Evolutionary conservation across 2,888 invertebrate genomes (phyloP), one percentile per base, ranked within the genome.

Genomic region (Xylota sylvarum): DNA sequence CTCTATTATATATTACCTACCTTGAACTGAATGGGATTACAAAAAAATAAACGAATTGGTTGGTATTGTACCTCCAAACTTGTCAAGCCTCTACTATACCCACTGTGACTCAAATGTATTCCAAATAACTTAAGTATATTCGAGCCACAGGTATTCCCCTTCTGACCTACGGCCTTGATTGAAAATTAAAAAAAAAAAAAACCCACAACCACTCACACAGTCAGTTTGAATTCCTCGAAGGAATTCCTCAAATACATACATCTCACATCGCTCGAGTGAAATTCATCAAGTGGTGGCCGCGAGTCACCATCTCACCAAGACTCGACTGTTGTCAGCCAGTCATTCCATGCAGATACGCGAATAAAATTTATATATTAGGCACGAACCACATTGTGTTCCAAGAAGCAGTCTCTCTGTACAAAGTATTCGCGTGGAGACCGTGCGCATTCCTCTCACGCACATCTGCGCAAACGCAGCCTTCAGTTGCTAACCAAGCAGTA

Each of bases 391-490:
- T 67, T 40, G 64, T 58, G 27, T 85, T 85, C 84, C 70, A 50
- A 85, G 80, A 80, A 84, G 72, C 55, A 65, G 9, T 19, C 27
- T 67, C 37, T 40, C 32, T n/a, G 27, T 70, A 19, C 32, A 65
- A 65, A 50, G 23, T 48, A 12, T 37, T 43, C n/a, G 52, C 17
- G 9, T 19, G 52, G 65, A 56, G 65, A 56, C 67, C 73, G 62
- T 52, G 74, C 58, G 74, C 64, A 80, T 80, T 80, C 84, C 58
- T 80, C 74, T 80, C 74, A 85, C 80, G 80, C 80, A 84, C 74
- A 79, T 74, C 79, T 74, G 64, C 58, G 60, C 65, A 60, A 72
- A 78, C 35, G 48, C 62, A 73, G 73, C 62, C 69, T 84, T 73
- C 46, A 73, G 27, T 56, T 70, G 69, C 48, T 70, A 58, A n/a